Base-by-base conservation (phyloP, 2,113 vertebrate species). In the Sorex araneus region DNA sequence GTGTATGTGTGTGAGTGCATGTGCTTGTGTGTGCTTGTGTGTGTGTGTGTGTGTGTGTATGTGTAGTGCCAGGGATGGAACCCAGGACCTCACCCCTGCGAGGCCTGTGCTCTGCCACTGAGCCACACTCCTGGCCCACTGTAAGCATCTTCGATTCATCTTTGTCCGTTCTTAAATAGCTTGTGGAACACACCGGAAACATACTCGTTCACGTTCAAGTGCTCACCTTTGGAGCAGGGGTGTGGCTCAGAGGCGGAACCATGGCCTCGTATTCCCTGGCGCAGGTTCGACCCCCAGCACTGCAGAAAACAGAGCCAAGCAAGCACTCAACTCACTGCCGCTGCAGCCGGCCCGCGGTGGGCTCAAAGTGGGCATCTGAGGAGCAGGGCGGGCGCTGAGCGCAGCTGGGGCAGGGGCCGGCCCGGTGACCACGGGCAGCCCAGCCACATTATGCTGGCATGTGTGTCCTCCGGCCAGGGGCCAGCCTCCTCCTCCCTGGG, bases 131-230 rank as follows among this genome's bases (percentile, higher is more conserved):
- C 1, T 54, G 54, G 54, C 54, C 21, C 18, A 64, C 40, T 12
- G 1, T 32, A 45, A 74, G 47, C 27, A 78, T 40, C 57, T 89
- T 89, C 89, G 57, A 77, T 75, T 89, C 47, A 60, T 82, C 47
- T 60, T 67, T 27, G 30, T 81, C 54, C n/a, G n/a, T n/a, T 69
- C 47, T 74, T 69, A 81, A 67, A 27, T 74, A 3, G 63, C 67
- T 89, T 91, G 85, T 40, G 66, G 50, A 73, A 80, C 12, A 82
- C 23, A 27, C 77, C 18, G 34, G 63, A 84, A 93, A 90, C 84
- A 30, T 70, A 77, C 8, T 60, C 77, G 30, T n/a, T 93, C 67
- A n/a, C 45, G 23, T 18, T 76, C 63, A 84, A 32, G 43, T 76
- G 73, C 43, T 89, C n/a, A 18, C 47, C 15, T 36, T 78, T 18